These are phyloP conservation scores for Eugnorisma glareosa DNA, from an alignment of 2,888 invertebrate genomes.

Conservation along the genomic window DNA sequence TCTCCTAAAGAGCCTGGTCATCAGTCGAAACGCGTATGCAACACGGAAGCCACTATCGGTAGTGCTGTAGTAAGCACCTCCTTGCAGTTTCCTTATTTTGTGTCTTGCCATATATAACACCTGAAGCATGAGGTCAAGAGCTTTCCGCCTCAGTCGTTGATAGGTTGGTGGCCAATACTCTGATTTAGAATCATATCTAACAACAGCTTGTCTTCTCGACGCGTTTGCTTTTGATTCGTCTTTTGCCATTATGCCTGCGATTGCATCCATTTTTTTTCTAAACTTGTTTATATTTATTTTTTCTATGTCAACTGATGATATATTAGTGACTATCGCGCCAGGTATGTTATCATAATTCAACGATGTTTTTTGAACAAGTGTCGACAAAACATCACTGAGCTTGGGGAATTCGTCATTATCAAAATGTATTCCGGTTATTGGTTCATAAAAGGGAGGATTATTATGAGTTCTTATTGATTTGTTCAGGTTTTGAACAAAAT, in stretches of 20 bases:
- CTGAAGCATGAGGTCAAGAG: constrained; percentile 43
- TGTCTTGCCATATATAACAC: constrained; percentile 53
- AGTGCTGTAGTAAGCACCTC: background rate
- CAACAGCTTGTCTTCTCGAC: constrained; percentile 40
- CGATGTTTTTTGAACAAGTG: constrained; percentile 33
- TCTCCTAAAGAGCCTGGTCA: background rate
- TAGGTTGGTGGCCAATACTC: rapidly evolving
- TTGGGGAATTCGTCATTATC: constrained; percentile 43
- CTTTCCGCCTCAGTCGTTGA: constrained; percentile 3
- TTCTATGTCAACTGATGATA: constrained; percentile 49
- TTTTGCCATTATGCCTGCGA: constrained; percentile 19
- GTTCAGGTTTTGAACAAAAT: constrained; percentile 10
- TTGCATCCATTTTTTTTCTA: constrained; percentile 35
- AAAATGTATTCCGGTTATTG: constrained; percentile 8
- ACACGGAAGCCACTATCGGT: constrained; percentile 40
- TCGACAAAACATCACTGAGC: constrained; percentile 45
- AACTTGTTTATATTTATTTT: constrained; percentile 47
- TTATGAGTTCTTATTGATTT: background rate
- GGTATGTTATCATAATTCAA: constrained; percentile 8
- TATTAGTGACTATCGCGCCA: constrained; percentile 16
- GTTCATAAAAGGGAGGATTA: background rate
- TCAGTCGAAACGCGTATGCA: constrained; percentile 10
- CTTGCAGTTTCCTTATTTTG: constrained; percentile 23
- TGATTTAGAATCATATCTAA: too few species aligned
- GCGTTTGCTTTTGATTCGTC: constrained; percentile 9